Evolutionary conservation across 2,797 vertebrate species (phyloP), one percentile per base, ranked within the genome.

Genomic region (Anguilla megastoma): DNA sequence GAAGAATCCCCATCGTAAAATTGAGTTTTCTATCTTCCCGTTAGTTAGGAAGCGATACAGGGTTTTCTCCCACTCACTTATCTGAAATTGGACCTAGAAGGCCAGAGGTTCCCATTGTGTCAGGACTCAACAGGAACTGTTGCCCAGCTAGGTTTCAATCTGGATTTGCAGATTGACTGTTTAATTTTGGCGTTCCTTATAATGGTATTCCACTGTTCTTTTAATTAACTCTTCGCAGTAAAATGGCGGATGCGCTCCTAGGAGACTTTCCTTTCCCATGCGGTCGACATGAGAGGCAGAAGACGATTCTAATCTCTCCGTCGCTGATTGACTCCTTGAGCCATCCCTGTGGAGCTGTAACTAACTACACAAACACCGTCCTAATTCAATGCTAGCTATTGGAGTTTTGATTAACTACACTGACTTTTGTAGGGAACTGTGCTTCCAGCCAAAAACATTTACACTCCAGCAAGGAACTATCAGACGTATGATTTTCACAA

Each of bases 181-280:
- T 97, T 95, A 93, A 95, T 96, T 96, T 93, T 92, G 92, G 94
- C 91, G 30, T 90, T 94, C 85, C 91, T 45, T 94, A 94, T 92
- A 94, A 96, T 92, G 94, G 95, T 92, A 94, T 94, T 87, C 91
- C 92, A 93, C 91, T 95, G 95, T 93, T 87, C 92, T 96, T 96
- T 96, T 96, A 97, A 97, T 97, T 97, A 96, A 96, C 95, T 91
- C 92, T 96, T 95, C 90, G 95, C 94, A 91, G 94, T 94, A 95
- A 92, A 92, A 89, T 91, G 94, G 87, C 90, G 90, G 91, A 92
- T 94, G 93, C 92, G 93, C 93, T 94, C 88, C 91, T 94, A 94
- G 93, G 94, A 96, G 91, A 89, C 92, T 86, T 90, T 91, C 90
- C 92, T 94, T 93, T 95, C 94, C 93, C 94, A 69, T 89, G 92